phyloP scores from a whole-genome alignment of 2,113 vertebrate genomes.

The Irena cyanogastra region DNA sequence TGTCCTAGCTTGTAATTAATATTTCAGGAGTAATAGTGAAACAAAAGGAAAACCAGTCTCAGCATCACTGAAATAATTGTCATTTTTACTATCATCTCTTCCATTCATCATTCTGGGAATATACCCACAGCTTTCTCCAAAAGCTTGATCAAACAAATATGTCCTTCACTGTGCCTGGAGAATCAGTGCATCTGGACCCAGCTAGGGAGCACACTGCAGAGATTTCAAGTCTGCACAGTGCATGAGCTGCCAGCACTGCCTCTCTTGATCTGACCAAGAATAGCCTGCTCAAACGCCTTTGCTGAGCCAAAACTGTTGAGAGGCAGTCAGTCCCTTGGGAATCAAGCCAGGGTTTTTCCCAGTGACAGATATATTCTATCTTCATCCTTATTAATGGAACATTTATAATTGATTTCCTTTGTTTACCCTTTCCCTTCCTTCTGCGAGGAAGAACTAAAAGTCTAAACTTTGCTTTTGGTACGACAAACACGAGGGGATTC shows the following conservation, averaged over 20 bases:
- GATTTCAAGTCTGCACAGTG: background rate
- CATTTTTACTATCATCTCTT: background rate
- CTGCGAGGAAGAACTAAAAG: background rate
- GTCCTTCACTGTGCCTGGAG: background rate
- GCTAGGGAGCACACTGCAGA: background rate
- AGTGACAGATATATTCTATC: slow-evolving; percentile 19
- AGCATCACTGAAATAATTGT: background rate
- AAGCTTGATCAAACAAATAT: slow-evolving; percentile 10
- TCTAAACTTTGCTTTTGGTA: background rate
- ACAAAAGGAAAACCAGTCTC: background rate
- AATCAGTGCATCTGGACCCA: background rate
- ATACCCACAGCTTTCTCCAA: background rate
- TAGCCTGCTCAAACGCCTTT: background rate
- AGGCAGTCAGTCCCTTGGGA: background rate
- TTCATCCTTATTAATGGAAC: background rate
- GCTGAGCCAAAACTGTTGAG: slow-evolving; percentile 4
- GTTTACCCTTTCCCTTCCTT: background rate
- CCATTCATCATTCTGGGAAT: background rate
- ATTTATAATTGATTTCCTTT: slow-evolving; percentile 18
- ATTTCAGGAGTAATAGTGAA: background rate
- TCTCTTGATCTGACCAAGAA: slow-evolving; percentile 36
- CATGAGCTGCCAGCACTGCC: background rate
- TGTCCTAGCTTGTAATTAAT: background rate
- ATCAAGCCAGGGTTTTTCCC: slow-evolving; percentile 3
- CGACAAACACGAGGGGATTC: background rate